Conservation (phyloP, 2,888 invertebrate species). For the Andrena trimmerana region DNA sequence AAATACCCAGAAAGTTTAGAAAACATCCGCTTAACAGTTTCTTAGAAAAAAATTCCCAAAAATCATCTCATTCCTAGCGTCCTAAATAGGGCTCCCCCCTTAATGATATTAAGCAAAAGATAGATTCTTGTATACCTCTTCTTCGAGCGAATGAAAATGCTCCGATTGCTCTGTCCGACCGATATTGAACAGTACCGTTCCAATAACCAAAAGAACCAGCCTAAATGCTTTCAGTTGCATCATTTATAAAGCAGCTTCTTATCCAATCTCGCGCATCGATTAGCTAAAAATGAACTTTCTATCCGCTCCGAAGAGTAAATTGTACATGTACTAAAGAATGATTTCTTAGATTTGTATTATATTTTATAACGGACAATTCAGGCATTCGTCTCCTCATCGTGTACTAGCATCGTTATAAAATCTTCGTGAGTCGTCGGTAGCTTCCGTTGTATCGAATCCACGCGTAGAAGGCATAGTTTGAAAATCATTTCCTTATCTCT, state of each 20-base stretch:
- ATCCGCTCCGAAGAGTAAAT: neutral
- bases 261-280: neutral
- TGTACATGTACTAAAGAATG: neutral
- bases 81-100: no score
- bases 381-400: constrained; percentile 19
- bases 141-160: neutral
- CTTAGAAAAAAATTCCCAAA: no score
- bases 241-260: neutral
- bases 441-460: neutral
- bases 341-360: neutral
- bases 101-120: neutral
- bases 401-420: neutral
- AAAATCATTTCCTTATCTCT: neutral
- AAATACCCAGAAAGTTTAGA: no score
- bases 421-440: neutral
- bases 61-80: no score
- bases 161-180: neutral
- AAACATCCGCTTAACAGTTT: no score
- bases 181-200: neutral
- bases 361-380: neutral
- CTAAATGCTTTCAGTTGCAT: constrained; percentile 19
- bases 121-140: constrained; percentile 17
- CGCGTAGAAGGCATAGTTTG: neutral
- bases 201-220: constrained; percentile 9
- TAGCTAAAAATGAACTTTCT: neutral